A percentile compares a stretch with the other conserved stretches of the same genome.
Evolutionary conservation across 2,888 invertebrate genomes (phyloP).

Genomic region (Lathronympha strigana): DNA sequence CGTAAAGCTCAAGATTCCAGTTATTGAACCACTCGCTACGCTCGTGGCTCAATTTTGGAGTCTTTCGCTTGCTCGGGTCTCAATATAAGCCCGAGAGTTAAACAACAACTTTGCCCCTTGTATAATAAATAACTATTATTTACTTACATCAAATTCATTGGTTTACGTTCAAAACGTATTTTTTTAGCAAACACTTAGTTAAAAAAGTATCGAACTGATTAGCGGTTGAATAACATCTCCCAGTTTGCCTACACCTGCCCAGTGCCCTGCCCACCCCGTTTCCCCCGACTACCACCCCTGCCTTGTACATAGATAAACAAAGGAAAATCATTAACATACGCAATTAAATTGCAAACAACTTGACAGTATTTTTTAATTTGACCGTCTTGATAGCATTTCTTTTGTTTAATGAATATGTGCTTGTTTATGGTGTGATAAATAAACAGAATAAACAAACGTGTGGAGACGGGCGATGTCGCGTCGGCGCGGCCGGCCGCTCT

Average conservation of each 20-base stretch:
- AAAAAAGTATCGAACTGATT: neutral
- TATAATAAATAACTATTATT: too few relatives aligned
- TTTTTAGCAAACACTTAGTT: too few relatives aligned
- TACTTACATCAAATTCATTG: too few relatives aligned
- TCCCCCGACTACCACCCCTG: neutral
- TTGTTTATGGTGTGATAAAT: neutral
- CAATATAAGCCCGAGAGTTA: too few relatives aligned
- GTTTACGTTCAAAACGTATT: too few relatives aligned
- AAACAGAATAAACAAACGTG: constrained; percentile 6
- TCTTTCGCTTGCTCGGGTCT: too few relatives aligned
- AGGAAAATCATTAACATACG: constrained; percentile 34
- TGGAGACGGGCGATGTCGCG: neutral
- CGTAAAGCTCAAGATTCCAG: too few relatives aligned
- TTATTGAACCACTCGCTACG: too few relatives aligned
- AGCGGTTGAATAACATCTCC: neutral
- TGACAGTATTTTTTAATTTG: too few relatives aligned
- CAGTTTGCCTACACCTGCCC: neutral
- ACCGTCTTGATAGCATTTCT: neutral
- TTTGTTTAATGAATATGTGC: neutral
- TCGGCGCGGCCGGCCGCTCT: constrained; percentile 18
- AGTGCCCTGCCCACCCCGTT: neutral
- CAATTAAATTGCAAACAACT: neutral
- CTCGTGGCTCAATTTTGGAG: too few relatives aligned
- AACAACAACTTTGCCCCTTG: too few relatives aligned
- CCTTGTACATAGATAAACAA: constrained; percentile 38